These are phyloP conservation scores for Gymnodraco acuticeps DNA, from an alignment of 2,797 vertebrate species.

Conservation along the genomic window DNA sequence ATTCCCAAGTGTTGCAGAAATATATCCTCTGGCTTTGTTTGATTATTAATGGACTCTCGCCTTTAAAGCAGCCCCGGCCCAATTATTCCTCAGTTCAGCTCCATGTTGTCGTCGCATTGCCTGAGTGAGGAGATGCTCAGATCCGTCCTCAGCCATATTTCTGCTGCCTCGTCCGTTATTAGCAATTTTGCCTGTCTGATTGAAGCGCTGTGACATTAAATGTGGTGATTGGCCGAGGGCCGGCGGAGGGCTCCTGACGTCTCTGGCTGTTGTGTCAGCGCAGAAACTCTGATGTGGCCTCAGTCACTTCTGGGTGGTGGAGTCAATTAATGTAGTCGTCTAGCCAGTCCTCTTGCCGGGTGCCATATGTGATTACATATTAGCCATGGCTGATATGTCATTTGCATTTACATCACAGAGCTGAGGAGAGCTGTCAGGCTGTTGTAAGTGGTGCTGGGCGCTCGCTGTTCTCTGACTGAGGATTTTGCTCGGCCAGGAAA, in stretches of 20 bases:
- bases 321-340: conserved; percentile 82
- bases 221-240: conserved; percentile 69
- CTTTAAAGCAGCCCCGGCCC: conserved; percentile 79
- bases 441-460: conserved; percentile 63
- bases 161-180: conserved; percentile 72
- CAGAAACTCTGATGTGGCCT: conserved; percentile 74
- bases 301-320: conserved; percentile 76
- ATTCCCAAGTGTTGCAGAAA: conserved; percentile 84
- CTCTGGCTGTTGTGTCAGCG: conserved; percentile 70
- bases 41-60: conserved; percentile 86
- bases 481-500: conserved; percentile 74
- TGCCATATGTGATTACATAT: conserved; percentile 85
- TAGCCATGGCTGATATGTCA: conserved; percentile 80
- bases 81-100: conserved; percentile 82
- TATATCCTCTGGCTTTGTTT: conserved; percentile 85
- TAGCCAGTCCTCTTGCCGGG: conserved; percentile 76
- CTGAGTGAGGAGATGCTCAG: conserved; percentile 66
- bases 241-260: conserved; percentile 59
- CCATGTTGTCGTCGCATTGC: conserved; percentile 59
- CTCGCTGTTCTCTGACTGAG: conserved; percentile 60
- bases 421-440: conserved; percentile 72
- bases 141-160: conserved; percentile 71
- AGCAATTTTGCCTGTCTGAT: conserved; percentile 76
- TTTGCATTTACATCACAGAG: conserved; percentile 82
- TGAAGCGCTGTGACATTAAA: conserved; percentile 67